Conservation (phyloP, 2,888 invertebrate species). For the Drosophila sordidapex region DNA sequence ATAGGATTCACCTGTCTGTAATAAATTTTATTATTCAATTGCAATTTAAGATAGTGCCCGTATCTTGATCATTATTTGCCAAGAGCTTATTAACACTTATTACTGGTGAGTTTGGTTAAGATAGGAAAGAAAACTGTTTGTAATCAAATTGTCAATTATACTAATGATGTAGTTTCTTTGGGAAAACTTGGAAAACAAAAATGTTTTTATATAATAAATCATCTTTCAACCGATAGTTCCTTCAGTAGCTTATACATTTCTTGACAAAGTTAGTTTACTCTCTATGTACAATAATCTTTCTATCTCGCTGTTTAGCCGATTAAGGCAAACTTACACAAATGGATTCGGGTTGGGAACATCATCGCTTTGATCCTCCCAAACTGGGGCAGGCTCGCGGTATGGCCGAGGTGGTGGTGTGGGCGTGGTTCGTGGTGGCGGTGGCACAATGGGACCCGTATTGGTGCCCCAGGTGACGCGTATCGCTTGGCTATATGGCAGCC, state of each 20-base stretch:
- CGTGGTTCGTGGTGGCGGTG: slow-evolving; percentile 86
- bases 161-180: background rate
- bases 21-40: background rate
- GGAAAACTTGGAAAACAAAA: no score
- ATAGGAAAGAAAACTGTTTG: background rate
- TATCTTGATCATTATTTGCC: background rate
- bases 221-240: no score
- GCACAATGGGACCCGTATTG: slow-evolving; percentile 87
- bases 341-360: slow-evolving; percentile 88
- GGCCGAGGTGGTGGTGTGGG: slow-evolving; percentile 86
- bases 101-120: background rate
- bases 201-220: no score
- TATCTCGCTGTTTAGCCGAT: background rate
- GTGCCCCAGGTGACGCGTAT: slow-evolving; percentile 88
- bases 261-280: background rate
- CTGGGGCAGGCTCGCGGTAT: slow-evolving; percentile 87
- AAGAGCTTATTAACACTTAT: background rate
- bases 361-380: slow-evolving; percentile 87
- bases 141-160: background rate
- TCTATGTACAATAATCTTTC: background rate
- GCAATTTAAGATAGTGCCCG: background rate
- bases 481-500: slow-evolving; percentile 84
- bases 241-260: background rate
- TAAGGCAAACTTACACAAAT: slow-evolving; percentile 85
- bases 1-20: background rate